Base-by-base conservation (phyloP, 2,888 invertebrate genomes). In the Cyclophora punctaria region DNA sequence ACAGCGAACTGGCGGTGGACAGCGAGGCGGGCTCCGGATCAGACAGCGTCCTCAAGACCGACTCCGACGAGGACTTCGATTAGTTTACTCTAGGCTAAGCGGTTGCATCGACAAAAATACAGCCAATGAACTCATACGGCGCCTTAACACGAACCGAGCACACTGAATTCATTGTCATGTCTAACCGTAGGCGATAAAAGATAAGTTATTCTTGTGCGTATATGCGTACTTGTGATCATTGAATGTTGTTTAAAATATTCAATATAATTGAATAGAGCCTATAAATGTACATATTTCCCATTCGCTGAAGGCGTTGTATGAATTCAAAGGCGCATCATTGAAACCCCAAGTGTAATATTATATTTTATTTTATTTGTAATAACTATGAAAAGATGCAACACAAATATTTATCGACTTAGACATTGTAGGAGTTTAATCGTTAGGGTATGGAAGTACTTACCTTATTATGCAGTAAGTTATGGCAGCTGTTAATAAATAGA, bases 61-160 rank as follows among this genome's bases (percentile, higher is more conserved):
- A 89, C 64, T 88, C 89, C 5, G 89, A 89, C 61, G 89, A 89
- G 58, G 88, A 89, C 66, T 88, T 85, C 56, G 88, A 88, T 66
- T 88, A 78, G 64, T 54, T 44, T 60, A 59, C 50, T 55, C 55
- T 70, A 69, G 62, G 59, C 49, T 72, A 72, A 69, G 66, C 56
- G 62, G 61, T 63, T 56, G 55, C 57, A 62, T 58, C 47, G 51
- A 57, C 58, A 63, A 54, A 55, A 59, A 53, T 59, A 58, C 53
- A 50, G 50, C 41, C 35, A 35, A 48, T 51, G 48, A 52, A 53
- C 40, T 49, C 53, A 48, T 41, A 44, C 55, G 51, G 49, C 56
- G 49, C 48, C 51, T 34, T 34, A 42, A 46, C 37, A 34, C 35
- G 46, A 34, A 44, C 20, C 37, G 34, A 44, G 5, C 35, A 35